phyloP scores from a whole-genome alignment of 1,140 invertebrate species.

The Homalodisca vitripennis region DNA sequence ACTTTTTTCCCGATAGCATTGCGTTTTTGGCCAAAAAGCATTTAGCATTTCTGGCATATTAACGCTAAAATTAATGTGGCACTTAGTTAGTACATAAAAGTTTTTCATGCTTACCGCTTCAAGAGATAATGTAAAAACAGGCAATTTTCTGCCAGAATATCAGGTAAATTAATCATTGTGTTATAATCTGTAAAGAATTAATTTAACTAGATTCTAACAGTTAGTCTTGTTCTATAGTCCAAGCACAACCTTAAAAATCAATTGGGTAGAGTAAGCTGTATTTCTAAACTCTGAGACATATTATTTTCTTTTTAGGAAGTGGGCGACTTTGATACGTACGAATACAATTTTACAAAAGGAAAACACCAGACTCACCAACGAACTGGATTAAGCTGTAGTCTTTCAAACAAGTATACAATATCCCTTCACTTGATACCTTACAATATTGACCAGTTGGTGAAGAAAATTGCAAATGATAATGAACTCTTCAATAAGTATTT shows the following conservation, averaged over 20 bases:
- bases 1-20: too few species aligned
- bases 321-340: conserved; percentile 68
- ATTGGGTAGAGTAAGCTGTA: neutral
- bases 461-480: conserved; percentile 44
- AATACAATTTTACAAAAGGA: conserved; percentile 73
- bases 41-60: too few species aligned
- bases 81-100: too few species aligned
- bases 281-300: neutral
- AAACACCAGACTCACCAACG: conserved; percentile 59
- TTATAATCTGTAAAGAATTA: neutral
- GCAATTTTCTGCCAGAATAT: too few species aligned
- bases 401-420: conserved; percentile 61
- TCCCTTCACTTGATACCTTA: conserved; percentile 48
- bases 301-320: conserved; percentile 52
- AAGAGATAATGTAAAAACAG: too few species aligned
- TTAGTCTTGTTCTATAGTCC: neutral
- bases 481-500: conserved; percentile 46
- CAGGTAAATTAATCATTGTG: too few species aligned
- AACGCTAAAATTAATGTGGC: too few species aligned
- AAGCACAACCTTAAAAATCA: neutral
- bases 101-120: too few species aligned
- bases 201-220: neutral
- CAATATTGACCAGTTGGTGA: conserved; percentile 47
- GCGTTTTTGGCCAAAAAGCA: too few species aligned
- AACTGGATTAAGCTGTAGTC: conserved; percentile 67